A percentile compares a stretch with the other conserved stretches of the same genome.
Conservation (phyloP, 2,113 vertebrate genomes). For the Pimephales promelas region DNA sequence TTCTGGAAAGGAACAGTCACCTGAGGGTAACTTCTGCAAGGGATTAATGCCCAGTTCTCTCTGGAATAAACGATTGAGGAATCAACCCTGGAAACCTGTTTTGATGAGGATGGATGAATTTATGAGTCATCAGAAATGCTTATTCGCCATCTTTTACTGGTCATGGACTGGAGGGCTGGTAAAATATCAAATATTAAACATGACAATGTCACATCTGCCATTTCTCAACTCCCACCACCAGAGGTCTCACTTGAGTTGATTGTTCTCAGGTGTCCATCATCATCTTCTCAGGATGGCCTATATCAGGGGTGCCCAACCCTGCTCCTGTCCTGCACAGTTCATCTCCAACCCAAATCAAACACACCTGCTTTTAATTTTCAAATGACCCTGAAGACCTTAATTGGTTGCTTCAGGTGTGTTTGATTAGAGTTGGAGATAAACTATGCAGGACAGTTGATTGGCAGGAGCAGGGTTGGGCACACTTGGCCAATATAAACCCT, state of each 20-base stretch:
- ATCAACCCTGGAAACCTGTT: constrained; percentile 12
- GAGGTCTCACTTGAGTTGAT: not conserved
- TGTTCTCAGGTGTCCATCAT: not conserved
- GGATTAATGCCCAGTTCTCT: not conserved
- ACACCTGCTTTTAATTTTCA: too few species aligned
- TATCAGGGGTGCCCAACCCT: not conserved
- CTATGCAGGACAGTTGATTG: too few species aligned
- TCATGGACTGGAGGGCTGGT: not conserved
- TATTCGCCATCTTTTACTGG: not conserved
- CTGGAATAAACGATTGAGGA: constrained; percentile 1
- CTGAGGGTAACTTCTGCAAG: not conserved
- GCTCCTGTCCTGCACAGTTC: too few species aligned
- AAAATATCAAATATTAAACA: not conserved
- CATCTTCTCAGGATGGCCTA: not conserved
- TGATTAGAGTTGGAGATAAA: too few species aligned
- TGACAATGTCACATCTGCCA: not conserved
- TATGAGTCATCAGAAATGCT: constrained; percentile 8
- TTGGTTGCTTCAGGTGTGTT: too few species aligned
- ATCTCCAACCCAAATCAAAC: too few species aligned
- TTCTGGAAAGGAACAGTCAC: not conserved
- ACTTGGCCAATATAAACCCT: not conserved
- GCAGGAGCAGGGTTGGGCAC: too few species aligned
- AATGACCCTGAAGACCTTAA: too few species aligned
- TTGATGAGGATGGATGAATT: not conserved
- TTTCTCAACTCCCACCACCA: not conserved